Conservation (phyloP, 2,113 vertebrate genomes). For the Megaceryle maxima region DNA sequence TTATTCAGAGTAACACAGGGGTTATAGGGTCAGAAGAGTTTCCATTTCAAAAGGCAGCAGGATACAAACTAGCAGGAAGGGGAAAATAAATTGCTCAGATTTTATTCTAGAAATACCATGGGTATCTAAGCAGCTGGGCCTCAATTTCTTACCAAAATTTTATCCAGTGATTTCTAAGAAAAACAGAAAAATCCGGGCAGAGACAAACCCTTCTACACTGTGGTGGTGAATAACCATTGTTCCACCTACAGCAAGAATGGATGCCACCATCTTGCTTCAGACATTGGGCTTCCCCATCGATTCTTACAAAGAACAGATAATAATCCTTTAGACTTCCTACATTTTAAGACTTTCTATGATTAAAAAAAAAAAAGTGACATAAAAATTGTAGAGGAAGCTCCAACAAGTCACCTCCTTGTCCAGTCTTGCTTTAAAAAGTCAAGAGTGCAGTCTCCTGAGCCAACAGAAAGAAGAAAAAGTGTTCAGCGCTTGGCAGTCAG, state of each 20-base stretch:
- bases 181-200: slow-evolving; percentile 10
- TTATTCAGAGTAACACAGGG: slow-evolving; percentile 63
- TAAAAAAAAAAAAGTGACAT: background rate
- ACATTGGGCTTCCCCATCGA: background rate
- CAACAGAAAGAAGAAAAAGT: background rate
- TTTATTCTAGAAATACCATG: slow-evolving; percentile 42
- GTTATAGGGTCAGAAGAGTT: slow-evolving; percentile 72
- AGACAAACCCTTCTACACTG: background rate
- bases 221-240: background rate
- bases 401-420: background rate
- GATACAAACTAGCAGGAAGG: slow-evolving; percentile 50
- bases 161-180: background rate
- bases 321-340: background rate
- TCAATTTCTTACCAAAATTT: slow-evolving; percentile 17
- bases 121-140: slow-evolving; percentile 32
- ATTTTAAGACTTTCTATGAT: background rate
- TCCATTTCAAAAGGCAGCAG: slow-evolving; percentile 73
- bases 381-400: background rate
- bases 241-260: background rate
- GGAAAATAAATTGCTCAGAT: slow-evolving; percentile 53
- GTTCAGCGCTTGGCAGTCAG: background rate
- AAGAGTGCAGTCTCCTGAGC: background rate
- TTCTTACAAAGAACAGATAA: background rate
- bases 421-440: background rate
- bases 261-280: background rate